Evolutionary conservation across 2,113 vertebrate species (phyloP).

Genomic region (Centropristis striata): DNA sequence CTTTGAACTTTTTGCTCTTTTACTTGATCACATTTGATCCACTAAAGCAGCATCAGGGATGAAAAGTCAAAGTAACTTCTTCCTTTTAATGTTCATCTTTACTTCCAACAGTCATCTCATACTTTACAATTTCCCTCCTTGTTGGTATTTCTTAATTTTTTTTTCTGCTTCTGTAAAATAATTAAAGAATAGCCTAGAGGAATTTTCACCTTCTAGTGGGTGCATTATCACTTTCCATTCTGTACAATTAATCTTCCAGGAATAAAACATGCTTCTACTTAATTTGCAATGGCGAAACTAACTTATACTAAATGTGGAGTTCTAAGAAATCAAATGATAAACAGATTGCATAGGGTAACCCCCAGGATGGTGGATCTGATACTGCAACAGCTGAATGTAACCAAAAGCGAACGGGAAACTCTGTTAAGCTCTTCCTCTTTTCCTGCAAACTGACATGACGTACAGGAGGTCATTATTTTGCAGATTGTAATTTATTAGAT

Average conservation of each 20-base stretch:
- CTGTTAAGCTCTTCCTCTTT: background rate
- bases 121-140: background rate
- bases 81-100: conserved; percentile 6
- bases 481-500: background rate
- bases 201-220: too few relatives aligned
- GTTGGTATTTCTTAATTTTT: background rate
- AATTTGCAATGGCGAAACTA: background rate
- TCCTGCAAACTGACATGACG: background rate
- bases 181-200: too few relatives aligned
- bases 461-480: background rate
- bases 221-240: too few relatives aligned
- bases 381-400: background rate
- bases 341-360: background rate
- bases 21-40: conserved; percentile 38
- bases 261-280: background rate
- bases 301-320: background rate
- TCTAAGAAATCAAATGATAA: background rate
- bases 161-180: too few relatives aligned
- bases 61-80: conserved; percentile 9
- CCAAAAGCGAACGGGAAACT: background rate
- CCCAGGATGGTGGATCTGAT: background rate
- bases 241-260: background rate
- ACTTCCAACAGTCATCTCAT: background rate
- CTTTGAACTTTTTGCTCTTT: conserved; percentile 33
- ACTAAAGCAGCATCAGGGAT: conserved; percentile 10